Evolutionary conservation across 1,140 invertebrate species (phyloP).

Genomic region (Halictus rubicundus): DNA sequence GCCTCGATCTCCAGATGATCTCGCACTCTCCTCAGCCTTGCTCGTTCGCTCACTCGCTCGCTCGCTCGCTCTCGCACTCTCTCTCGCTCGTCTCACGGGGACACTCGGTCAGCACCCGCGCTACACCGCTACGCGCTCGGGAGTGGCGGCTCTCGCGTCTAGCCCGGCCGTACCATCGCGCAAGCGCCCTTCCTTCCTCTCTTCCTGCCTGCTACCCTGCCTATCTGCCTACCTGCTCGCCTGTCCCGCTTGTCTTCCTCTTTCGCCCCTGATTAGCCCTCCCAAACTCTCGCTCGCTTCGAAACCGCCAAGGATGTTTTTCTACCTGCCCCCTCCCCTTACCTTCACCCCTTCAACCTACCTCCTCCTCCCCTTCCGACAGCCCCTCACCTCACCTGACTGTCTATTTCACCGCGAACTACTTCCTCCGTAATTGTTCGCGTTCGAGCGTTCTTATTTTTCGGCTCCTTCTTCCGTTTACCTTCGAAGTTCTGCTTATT

Average conservation of each 20-base stretch:
- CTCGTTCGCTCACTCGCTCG: constrained; percentile 18
- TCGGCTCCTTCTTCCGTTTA: not conserved
- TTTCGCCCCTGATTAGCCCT: constrained; percentile 45
- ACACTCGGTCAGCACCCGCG: constrained; percentile 78
- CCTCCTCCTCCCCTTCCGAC: not conserved
- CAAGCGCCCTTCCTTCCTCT: constrained; percentile 70
- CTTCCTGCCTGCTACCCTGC: constrained; percentile 53
- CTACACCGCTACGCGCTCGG: constrained; percentile 78
- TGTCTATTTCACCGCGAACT: constrained; percentile 11
- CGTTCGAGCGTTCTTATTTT: not conserved
- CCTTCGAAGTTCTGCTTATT: too few relatives aligned
- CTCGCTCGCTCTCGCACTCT: constrained; percentile 39
- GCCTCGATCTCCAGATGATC: not conserved
- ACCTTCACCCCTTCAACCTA: not conserved
- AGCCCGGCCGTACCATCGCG: constrained; percentile 74
- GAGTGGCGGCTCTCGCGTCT: constrained; percentile 79
- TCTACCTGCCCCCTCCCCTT: not conserved
- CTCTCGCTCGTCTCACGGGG: constrained; percentile 69
- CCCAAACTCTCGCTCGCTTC: constrained; percentile 15
- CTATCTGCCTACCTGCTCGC: constrained; percentile 27
- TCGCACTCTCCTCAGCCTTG: too few relatives aligned
- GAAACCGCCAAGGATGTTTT: constrained; percentile 41
- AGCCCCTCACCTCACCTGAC: not conserved
- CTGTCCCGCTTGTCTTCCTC: constrained; percentile 25
- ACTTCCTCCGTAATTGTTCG: not conserved